Evolutionary conservation across 2,888 invertebrate species (phyloP), one percentile per base, ranked within the genome.

Genomic region (Pterostichus madidus): DNA sequence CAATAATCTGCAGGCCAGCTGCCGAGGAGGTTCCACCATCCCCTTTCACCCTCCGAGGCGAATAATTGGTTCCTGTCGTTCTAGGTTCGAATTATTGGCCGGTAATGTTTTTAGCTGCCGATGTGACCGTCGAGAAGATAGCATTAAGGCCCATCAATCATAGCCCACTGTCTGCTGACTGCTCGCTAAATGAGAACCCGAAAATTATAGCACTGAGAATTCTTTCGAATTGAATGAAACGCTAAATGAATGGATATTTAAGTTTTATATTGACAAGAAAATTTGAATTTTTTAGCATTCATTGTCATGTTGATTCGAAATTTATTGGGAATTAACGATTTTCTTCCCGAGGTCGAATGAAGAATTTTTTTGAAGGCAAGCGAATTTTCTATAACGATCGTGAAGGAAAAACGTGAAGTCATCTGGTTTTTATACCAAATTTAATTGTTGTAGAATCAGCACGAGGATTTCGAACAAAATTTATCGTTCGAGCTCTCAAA

Each of bases 71-170:
- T 64, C 77, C 35, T 13, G 64, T 10, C 35, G 32, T 35, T 56
- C 56, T 56, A 32, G 56, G 77, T 56, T 77, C 77, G 77, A 77
- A 77, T 77, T 77, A 77, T 77, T 77, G 77, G 32, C 77, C 77
- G 56, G 53, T 77, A 77, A 77, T 77, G 77, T 77, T 77, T 77
- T 76, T 52, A 31, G 46, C 24, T 24, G 10, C 31, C 79, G 31
- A 31, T 46, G 56, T 24, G 24, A 24, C 24, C 64, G 61, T 79
- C 44, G 79, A 39, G 39, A 39, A 68, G 68, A 52, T 68, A 49
- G 80, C 80, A 80, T 80, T 80, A 80, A 52, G 68, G 46, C 68
- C 64, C 80, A 80, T 80, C 80, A 80, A 80, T 80, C 80, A 80
- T 80, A 68, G 68, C 17, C 5, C 32, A 32, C 64, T 71, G 56